These are phyloP conservation scores for Deilephila elpenor DNA, from an alignment of 2,888 invertebrate species.

Conservation along the genomic window DNA sequence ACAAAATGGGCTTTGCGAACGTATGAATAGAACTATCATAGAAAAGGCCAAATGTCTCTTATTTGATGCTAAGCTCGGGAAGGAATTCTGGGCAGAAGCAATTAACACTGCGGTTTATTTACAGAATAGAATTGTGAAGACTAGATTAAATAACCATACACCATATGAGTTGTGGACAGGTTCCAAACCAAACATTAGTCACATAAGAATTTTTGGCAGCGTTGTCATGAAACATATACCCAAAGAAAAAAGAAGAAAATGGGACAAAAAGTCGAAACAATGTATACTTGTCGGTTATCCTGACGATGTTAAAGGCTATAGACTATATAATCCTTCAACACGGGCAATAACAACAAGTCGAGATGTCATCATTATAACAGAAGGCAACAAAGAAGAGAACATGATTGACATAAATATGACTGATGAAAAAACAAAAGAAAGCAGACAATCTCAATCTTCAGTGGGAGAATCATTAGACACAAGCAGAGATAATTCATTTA, in stretches of 20 bases:
- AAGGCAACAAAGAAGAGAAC: neutral
- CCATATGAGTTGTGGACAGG: slow-evolving; percentile 41
- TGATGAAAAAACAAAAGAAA: neutral
- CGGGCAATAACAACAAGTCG: slow-evolving; percentile 18
- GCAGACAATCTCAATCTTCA: slow-evolving; percentile 10
- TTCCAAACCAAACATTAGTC: slow-evolving; percentile 35
- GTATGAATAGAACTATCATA: slow-evolving; percentile 31
- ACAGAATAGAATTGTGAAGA: slow-evolving; percentile 23
- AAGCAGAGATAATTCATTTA: neutral
- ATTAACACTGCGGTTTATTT: slow-evolving; percentile 33
- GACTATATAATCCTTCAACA: slow-evolving; percentile 28
- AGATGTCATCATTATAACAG: slow-evolving; percentile 17
- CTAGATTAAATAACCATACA: slow-evolving; percentile 31
- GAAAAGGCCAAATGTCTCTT: slow-evolving; percentile 35
- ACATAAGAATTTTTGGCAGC: slow-evolving; percentile 37
- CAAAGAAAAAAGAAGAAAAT: slow-evolving; percentile 37
- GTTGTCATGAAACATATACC: slow-evolving; percentile 36
- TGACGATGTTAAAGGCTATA: slow-evolving; percentile 26
- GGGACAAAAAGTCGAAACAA: slow-evolving; percentile 36
- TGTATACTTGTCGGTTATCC: slow-evolving; percentile 30
- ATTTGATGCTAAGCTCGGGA: slow-evolving; percentile 29
- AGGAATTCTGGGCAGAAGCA: slow-evolving; percentile 36
- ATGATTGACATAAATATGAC: neutral
- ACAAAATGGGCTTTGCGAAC: slow-evolving; percentile 35
- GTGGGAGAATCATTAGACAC: neutral